Conservation (phyloP, 1,140 invertebrate species). For the Batillaria attramentaria region DNA sequence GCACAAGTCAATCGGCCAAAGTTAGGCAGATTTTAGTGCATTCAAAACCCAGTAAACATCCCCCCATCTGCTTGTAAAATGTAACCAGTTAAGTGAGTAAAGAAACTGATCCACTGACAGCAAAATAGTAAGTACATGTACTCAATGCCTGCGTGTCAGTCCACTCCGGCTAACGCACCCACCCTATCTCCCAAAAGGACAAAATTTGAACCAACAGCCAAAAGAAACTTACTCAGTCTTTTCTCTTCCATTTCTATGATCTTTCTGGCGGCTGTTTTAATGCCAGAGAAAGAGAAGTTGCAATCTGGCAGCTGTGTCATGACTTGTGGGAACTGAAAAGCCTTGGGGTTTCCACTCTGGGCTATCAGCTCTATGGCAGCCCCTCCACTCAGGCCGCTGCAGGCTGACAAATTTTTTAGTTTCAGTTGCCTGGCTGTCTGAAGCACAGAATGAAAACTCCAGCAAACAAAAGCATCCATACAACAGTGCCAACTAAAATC, state of each 20-base stretch:
- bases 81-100: no score
- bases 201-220: not conserved
- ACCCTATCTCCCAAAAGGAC: no score
- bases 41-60: no score
- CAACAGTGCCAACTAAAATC: no score
- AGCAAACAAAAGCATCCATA: no score
- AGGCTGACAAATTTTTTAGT: constrained; percentile 84
- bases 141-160: no score
- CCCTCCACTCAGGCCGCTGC: constrained; percentile 84
- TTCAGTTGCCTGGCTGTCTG: constrained; percentile 88
- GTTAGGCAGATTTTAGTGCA: no score
- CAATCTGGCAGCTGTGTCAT: constrained; percentile 78
- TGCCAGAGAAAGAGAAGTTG: constrained; percentile 88
- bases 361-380: constrained; percentile 88
- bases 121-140: no score
- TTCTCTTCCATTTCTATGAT: constrained; percentile 78
- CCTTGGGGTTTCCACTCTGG: constrained; percentile 78
- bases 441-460: constrained; percentile 37
- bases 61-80: no score
- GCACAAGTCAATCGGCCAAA: no score
- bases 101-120: no score
- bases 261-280: constrained; percentile 76
- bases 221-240: constrained; percentile 72
- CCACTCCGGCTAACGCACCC: no score
- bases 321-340: constrained; percentile 80